Percentiles rank a stretch among this genome's conserved stretches.
Evolutionary conservation across 2,797 vertebrate genomes (phyloP).

Genomic region (Parauchenoglanis punctatus): DNA sequence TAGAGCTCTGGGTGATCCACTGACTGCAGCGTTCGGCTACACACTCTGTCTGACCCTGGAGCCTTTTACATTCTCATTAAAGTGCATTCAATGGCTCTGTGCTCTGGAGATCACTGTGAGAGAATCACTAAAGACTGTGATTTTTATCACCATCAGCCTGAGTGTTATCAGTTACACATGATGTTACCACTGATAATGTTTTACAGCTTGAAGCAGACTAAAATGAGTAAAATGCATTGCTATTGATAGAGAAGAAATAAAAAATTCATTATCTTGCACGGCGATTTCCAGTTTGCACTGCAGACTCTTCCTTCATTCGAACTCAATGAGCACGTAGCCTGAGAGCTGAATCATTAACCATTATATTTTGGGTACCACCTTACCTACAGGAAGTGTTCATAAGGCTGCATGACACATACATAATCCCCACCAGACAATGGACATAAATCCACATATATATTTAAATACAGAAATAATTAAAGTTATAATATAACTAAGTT

Average conservation of each 20-base stretch:
- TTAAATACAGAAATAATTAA: neutral
- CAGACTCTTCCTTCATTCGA: neutral
- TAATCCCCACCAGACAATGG: neutral
- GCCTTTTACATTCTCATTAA: constrained; percentile 38
- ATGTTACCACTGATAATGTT: neutral
- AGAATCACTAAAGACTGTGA: constrained; percentile 4
- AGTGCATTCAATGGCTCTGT: constrained; percentile 13
- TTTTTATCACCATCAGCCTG: constrained; percentile 7
- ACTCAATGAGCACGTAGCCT: neutral
- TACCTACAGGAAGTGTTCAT: too few relatives aligned
- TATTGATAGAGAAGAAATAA: neutral
- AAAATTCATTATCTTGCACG: neutral
- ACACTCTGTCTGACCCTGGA: constrained; percentile 29
- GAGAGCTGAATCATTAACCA: neutral
- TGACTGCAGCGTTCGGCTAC: constrained; percentile 13
- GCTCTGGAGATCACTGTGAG: constrained; percentile 3
- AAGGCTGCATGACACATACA: neutral
- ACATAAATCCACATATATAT: neutral
- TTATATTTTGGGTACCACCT: neutral
- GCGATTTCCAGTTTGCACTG: neutral
- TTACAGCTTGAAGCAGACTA: neutral
- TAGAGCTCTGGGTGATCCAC: constrained; percentile 43
- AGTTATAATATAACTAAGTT: neutral
- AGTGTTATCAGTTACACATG: neutral
- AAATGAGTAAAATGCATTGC: neutral